Base-by-base conservation (phyloP, 2,888 invertebrate genomes). In the Drosophila colorata region DNA sequence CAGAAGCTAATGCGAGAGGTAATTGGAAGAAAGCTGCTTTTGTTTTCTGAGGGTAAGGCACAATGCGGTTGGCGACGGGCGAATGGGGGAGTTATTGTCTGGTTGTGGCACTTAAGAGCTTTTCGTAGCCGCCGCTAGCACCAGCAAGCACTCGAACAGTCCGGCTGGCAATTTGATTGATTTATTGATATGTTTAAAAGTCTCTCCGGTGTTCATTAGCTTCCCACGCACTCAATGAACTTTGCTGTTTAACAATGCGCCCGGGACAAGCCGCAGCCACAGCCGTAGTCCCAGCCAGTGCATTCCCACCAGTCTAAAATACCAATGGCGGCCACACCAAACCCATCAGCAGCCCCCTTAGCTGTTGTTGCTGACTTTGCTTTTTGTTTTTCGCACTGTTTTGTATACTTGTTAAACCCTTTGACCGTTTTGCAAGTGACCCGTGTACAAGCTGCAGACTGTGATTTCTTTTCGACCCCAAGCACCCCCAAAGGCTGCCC, bases 201-300 rank as follows among this genome's bases (percentile, higher is more conserved):
- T 60, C 46, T 46, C 40, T 31, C 51, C 55, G 52, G 52, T 58
- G 44, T 53, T 49, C 44, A 75, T 68, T 61, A 67, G 63, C 89
- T 83, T 83, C 87, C 89, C 89, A 83, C 89, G 83, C 87, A 87
- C 89, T 67, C 78, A 74, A 33, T 88, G 89, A 83, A 83, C 83
- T 83, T 82, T 84, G 59, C 58, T 69, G 80, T 69, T 69, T 35
- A 85, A 53, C 57, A 76, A 59, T 64, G 38, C 40, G 55, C 7
- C 7, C 31, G 31, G 61, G 38, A 20, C 56, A 37, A 47, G 28
- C 23, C 31, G 18, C 28, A 35, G 35, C 20, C 23, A 16, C 13
- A 23, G 25, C 18, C 28, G 28, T 28, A 28, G 8, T 28, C 23
- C 18, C 28, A 23, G 40, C 18, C 40, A 57, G 44, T 63, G 55